Conservation (phyloP, 2,888 invertebrate genomes). For the Escarpia spicata region DNA sequence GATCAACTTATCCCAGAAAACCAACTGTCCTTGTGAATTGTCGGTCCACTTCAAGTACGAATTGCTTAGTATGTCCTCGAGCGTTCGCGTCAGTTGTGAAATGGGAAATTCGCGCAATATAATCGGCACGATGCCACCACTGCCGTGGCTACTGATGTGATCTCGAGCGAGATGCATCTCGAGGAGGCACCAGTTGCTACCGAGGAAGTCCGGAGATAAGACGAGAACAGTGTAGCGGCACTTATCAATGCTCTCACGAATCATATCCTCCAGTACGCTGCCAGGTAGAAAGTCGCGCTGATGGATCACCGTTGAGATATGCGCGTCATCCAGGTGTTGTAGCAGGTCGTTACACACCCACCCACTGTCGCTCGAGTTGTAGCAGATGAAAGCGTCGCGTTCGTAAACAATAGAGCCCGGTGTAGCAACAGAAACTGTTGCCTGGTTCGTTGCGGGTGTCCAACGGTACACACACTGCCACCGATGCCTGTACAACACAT, state of each 20-base stretch:
- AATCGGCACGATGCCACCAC: background rate
- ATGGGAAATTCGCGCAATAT: background rate
- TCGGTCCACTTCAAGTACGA: background rate
- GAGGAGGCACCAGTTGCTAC: constrained; percentile 22
- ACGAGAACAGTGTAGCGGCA: constrained; percentile 20
- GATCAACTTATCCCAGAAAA: background rate
- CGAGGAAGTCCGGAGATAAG: background rate
- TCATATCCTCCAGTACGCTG: constrained; percentile 18
- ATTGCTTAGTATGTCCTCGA: background rate
- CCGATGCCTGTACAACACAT: background rate
- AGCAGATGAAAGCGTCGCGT: constrained; percentile 12
- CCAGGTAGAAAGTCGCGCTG: constrained; percentile 26
- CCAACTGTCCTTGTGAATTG: background rate
- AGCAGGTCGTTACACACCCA: background rate
- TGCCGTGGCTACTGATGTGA: background rate
- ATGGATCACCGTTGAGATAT: background rate
- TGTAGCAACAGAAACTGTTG: background rate
- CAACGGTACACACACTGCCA: background rate
- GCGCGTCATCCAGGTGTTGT: background rate
- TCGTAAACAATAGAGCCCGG: background rate
- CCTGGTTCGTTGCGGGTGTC: background rate
- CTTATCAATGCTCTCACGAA: background rate
- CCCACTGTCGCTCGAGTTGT: background rate
- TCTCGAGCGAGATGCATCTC: constrained; percentile 1
- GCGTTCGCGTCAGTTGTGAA: background rate